Percentiles rank a stretch among this genome's conserved stretches.
Evolutionary conservation across 1,140 invertebrate species (phyloP).

Genomic region (Limonius californicus): DNA sequence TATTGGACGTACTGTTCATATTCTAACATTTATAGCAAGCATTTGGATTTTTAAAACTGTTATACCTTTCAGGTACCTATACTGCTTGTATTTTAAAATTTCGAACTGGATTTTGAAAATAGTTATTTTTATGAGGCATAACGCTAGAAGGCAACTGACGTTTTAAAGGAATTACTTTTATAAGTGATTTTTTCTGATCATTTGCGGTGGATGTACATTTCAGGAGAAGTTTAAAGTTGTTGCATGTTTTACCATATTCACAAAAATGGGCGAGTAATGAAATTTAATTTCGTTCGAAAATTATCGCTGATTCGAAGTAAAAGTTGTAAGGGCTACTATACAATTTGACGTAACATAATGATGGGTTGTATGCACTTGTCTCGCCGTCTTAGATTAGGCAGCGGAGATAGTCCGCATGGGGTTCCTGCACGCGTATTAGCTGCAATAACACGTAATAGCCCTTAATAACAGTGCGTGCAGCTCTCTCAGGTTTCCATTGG

Average conservation of each 20-base stretch:
- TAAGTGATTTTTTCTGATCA: neutral
- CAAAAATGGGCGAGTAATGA: neutral
- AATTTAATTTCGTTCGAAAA: neutral
- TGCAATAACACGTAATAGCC: conserved; percentile 47
- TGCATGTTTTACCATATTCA: conserved; percentile 5
- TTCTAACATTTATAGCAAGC: too few species aligned
- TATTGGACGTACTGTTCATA: too few species aligned
- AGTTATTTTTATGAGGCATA: too few species aligned
- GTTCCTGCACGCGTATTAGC: conserved; percentile 43
- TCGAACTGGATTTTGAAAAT: too few species aligned
- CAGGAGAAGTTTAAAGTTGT: neutral
- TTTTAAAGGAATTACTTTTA: too few species aligned
- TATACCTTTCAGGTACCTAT: too few species aligned
- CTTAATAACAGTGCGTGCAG: conserved; percentile 45
- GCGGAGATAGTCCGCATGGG: conserved; percentile 33
- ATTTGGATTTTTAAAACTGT: too few species aligned
- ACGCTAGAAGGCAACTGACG: too few species aligned
- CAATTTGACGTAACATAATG: conserved; percentile 35
- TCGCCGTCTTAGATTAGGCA: conserved; percentile 35
- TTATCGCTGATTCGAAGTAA: neutral
- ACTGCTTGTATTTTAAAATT: too few species aligned
- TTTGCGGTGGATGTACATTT: neutral
- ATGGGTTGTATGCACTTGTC: conserved; percentile 29
- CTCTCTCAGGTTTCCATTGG: conserved; percentile 36
- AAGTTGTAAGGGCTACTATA: neutral